These are phyloP conservation scores for Achlya flavicornis DNA, from an alignment of 2,888 invertebrate genomes.

Conservation along the genomic window DNA sequence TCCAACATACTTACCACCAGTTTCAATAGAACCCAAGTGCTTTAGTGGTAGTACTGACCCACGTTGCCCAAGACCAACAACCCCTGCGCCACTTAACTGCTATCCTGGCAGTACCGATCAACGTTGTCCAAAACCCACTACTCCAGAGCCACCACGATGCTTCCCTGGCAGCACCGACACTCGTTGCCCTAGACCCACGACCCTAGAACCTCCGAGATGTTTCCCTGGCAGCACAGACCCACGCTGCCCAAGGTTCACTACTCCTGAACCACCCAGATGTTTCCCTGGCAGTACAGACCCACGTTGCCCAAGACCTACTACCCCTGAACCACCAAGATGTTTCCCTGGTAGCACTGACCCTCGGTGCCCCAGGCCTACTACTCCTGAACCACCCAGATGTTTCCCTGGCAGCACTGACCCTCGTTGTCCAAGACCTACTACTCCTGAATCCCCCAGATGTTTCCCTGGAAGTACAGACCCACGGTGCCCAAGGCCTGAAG, in stretches of 20 bases:
- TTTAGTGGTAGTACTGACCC: conserved; percentile 18
- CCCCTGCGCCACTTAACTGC: conserved; percentile 36
- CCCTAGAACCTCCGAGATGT: conserved; percentile 40
- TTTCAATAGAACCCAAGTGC: conserved; percentile 41
- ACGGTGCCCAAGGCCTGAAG: conserved; percentile 51
- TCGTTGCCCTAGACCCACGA: conserved; percentile 49
- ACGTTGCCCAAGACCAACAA: conserved; percentile 40
- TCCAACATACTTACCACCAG: conserved; percentile 38
- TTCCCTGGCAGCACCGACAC: conserved; percentile 52
- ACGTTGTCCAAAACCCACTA: conserved; percentile 47
- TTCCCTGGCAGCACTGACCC: conserved; percentile 37
- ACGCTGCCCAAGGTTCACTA: conserved; percentile 43
- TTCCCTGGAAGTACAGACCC: conserved; percentile 50
- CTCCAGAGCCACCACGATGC: conserved; percentile 42
- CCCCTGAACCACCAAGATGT: conserved; percentile 39
- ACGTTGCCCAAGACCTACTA: conserved; percentile 39
- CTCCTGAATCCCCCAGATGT: conserved; percentile 38
- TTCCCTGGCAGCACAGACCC: conserved; percentile 39
- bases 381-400: conserved; percentile 50
- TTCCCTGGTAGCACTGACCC: conserved; percentile 57
- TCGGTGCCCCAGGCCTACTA: conserved; percentile 51
- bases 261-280: conserved; percentile 28
- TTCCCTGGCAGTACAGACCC: conserved; percentile 39
- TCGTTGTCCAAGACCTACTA: conserved; percentile 46
- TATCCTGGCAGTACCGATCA: conserved; percentile 46